A percentile compares a stretch with the other conserved stretches of the same genome.
Evolutionary conservation across 1,140 invertebrate species (phyloP).

Genomic region (Drosophila auraria): DNA sequence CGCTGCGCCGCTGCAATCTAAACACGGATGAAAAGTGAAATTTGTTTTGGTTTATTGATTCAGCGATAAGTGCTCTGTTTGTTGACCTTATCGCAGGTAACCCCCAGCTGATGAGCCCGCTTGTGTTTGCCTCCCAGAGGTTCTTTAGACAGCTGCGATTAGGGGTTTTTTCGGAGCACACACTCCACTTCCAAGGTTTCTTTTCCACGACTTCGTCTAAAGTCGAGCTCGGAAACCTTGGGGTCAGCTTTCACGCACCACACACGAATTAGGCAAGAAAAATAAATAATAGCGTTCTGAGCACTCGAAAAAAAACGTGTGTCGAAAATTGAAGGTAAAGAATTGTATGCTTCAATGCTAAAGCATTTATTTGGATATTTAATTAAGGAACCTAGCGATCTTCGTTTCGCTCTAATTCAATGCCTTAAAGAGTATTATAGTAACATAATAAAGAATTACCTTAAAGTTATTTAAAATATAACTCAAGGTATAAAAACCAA

Average conservation of each 20-base stretch:
- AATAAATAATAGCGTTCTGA: conserved; percentile 9
- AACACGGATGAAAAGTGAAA: conserved; percentile 55
- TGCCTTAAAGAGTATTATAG: not conserved
- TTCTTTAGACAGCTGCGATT: conserved; percentile 66
- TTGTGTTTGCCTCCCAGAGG: conserved; percentile 25
- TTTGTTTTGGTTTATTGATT: conserved; percentile 71
- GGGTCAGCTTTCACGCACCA: conserved; percentile 39
- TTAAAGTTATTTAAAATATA: not conserved
- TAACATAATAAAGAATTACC: not conserved
- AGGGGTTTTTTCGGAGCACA: conserved; percentile 10
- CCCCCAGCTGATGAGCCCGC: conserved; percentile 23
- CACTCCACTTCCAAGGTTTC: conserved; percentile 22
- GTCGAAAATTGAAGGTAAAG: not conserved
- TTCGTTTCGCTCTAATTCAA: too few species aligned
- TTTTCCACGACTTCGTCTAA: conserved; percentile 24
- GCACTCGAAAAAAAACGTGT: not conserved
- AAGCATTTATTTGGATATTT: not conserved
- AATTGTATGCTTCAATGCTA: not conserved
- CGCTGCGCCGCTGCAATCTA: conserved; percentile 56
- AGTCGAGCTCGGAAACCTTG: conserved; percentile 24
- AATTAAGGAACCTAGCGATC: not conserved
- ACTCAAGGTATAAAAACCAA: not conserved
- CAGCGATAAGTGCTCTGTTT: conserved; percentile 54
- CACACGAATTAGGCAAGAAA: conserved; percentile 25
- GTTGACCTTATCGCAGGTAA: conserved; percentile 33